Conservation (phyloP, 2,113 vertebrate species). For the Rallus limicola region DNA sequence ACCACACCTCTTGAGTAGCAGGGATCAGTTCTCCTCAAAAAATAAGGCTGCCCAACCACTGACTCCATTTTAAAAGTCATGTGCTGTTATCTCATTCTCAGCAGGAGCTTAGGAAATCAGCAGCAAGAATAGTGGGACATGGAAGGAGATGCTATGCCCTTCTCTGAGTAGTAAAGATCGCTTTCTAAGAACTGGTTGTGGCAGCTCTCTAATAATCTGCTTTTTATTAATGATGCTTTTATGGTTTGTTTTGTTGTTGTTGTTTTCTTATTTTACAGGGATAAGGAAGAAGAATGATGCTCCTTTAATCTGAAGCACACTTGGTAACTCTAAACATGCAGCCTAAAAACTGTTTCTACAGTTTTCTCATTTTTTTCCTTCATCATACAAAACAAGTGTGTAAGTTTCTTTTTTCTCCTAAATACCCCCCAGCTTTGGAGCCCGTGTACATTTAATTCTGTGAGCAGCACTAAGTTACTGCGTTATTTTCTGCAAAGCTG, state of each 20-base stretch:
- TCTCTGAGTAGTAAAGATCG: not conserved
- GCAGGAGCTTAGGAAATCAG: not conserved
- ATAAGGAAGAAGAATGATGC: slow-evolving; percentile 54
- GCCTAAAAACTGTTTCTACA: slow-evolving; percentile 52
- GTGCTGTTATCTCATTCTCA: not conserved
- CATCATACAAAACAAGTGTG: slow-evolving; percentile 67
- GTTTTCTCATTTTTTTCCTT: slow-evolving; percentile 63
- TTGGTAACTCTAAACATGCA: slow-evolving; percentile 39
- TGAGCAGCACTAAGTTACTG: slow-evolving; percentile 18
- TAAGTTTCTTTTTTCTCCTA: slow-evolving; percentile 67
- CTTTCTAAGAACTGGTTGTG: not conserved
- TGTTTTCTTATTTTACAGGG: slow-evolving; percentile 47
- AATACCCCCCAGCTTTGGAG: slow-evolving; percentile 9
- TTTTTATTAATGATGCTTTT: not conserved
- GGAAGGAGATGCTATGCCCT: not conserved
- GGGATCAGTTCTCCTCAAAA: not conserved
- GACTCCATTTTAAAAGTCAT: fast-evolving
- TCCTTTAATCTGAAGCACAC: slow-evolving; percentile 48
- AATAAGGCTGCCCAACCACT: fast-evolving
- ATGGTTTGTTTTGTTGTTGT: not conserved
- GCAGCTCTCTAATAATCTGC: not conserved
- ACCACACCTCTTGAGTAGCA: not conserved
- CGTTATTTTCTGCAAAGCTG: slow-evolving; percentile 7
- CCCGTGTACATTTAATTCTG: slow-evolving; percentile 53
- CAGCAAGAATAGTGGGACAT: not conserved